Conservation (phyloP, 2,113 vertebrate genomes). For the Oceanites oceanicus region DNA sequence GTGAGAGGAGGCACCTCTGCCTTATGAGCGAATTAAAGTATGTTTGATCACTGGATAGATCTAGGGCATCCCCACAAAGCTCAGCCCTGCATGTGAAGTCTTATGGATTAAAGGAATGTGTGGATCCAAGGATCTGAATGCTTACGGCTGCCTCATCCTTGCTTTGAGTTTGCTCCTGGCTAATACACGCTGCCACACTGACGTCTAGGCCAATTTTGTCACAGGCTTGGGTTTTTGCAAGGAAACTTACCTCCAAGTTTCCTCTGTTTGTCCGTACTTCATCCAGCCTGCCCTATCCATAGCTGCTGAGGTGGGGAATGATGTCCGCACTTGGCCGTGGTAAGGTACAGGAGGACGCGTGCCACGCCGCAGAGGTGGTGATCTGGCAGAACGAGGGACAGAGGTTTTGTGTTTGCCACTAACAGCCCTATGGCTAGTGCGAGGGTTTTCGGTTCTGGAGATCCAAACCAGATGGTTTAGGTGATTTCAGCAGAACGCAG, state of each 20-base stretch:
- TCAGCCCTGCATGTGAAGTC: background rate
- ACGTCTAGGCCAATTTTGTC: background rate
- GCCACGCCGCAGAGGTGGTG: accelerated
- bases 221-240: background rate
- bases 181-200: background rate
- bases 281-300: background rate
- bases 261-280: background rate
- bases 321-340: background rate
- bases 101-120: background rate
- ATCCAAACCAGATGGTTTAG: background rate
- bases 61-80: background rate
- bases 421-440: background rate
- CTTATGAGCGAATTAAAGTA: background rate
- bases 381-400: background rate
- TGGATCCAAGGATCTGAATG: background rate
- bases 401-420: background rate
- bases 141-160: background rate
- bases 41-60: background rate
- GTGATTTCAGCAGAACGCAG: background rate
- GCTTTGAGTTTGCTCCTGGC: background rate
- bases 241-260: background rate
- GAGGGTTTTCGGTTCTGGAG: background rate
- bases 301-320: background rate
- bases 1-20: background rate
- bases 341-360: accelerated